Evolutionary conservation across 1,140 invertebrate species (phyloP).

Genomic region (Limonius californicus): DNA sequence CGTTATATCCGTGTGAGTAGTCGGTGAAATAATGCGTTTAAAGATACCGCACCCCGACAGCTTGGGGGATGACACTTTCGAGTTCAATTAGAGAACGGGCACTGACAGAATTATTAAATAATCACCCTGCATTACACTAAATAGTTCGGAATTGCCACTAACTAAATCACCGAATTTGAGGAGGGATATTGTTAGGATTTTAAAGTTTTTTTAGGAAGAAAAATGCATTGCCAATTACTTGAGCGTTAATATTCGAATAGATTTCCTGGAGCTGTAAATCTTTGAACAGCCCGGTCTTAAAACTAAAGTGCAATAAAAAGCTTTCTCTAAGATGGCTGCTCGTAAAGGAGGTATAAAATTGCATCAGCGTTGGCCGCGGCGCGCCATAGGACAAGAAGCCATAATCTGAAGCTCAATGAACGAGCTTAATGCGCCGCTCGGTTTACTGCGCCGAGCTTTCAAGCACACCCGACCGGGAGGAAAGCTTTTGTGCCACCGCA

Average conservation of each 20-base stretch:
- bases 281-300: conserved; percentile 20
- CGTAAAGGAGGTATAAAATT: conserved; percentile 42
- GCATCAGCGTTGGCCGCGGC: conserved; percentile 36
- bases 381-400: conserved; percentile 38
- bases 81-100: conserved; percentile 20
- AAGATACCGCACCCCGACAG: conserved; percentile 32
- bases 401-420: conserved; percentile 42
- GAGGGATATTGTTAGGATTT: too few relatives aligned
- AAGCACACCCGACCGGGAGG: conserved; percentile 31
- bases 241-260: too few relatives aligned
- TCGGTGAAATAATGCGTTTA: conserved; percentile 36
- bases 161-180: too few relatives aligned
- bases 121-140: not conserved
- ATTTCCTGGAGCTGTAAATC: not conserved
- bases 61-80: conserved; percentile 27
- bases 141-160: too few relatives aligned
- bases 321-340: conserved; percentile 40
- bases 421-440: conserved; percentile 37
- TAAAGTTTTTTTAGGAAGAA: not conserved
- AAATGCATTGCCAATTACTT: too few relatives aligned
- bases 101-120: conserved; percentile 21
- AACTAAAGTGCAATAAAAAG: conserved; percentile 31
- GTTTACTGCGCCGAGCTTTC: conserved; percentile 40
- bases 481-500: conserved; percentile 35
- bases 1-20: conserved; percentile 22